These are phyloP conservation scores for Drymodes brunneopygia DNA, from an alignment of 2,113 vertebrate genomes.

Conservation along the genomic window DNA sequence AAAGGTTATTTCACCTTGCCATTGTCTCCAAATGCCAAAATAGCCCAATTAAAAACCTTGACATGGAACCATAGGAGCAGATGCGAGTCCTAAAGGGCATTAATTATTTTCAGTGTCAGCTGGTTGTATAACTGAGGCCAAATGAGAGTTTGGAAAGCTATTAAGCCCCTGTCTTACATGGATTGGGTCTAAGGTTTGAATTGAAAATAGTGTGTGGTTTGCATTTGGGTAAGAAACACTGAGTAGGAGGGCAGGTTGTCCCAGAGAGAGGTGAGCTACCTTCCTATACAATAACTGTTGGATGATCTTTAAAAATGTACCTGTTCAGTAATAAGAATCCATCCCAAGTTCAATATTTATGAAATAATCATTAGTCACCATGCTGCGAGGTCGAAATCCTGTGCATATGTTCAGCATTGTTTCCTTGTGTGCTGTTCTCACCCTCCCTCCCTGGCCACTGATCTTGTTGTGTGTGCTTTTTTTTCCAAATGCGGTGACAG, in stretches of 20 bases:
- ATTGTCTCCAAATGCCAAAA: conserved; percentile 89
- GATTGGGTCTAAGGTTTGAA: conserved; percentile 75
- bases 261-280: conserved; percentile 11
- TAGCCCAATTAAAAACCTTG: conserved; percentile 89
- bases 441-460: conserved; percentile 47
- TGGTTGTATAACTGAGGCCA: conserved; percentile 83
- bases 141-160: conserved; percentile 83
- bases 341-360: conserved; percentile 62
- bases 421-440: conserved; percentile 60
- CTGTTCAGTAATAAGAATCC: conserved; percentile 30
- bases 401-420: conserved; percentile 69
- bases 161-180: conserved; percentile 75
- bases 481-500: conserved; percentile 71
- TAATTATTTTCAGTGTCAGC: conserved; percentile 88
- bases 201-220: conserved; percentile 66
- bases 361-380: conserved; percentile 71
- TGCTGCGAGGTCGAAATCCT: conserved; percentile 70
- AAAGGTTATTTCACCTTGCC: conserved; percentile 87
- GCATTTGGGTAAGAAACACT: conserved; percentile 33
- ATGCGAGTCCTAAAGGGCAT: conserved; percentile 86
- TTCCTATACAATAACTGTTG: background rate
- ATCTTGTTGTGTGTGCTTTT: conserved; percentile 15
- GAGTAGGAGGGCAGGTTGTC: conserved; percentile 4
- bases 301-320: conserved; percentile 11
- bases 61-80: conserved; percentile 86